Evolutionary conservation across 2,113 vertebrate genomes (phyloP), one percentile per base, ranked within the genome.

Genomic region (Nestor notabilis): DNA sequence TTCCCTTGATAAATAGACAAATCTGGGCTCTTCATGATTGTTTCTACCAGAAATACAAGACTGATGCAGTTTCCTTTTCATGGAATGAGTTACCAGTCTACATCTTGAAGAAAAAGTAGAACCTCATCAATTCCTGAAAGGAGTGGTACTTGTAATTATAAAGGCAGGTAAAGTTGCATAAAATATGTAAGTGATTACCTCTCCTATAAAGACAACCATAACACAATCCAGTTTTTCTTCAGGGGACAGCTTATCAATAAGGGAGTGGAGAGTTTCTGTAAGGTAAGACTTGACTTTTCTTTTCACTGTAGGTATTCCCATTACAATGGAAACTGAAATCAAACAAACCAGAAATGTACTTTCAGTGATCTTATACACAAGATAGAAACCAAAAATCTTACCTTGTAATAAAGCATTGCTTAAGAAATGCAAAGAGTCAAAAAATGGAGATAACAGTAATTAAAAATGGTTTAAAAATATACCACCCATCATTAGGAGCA

Each of bases 231-330:
- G 97, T 91, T 99, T 99, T 98, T 99, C 99, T 97, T 99, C 99
- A 19, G 99, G 98, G 37, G 99, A 99, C 81, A 99, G 97, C 92
- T 99, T 99, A 98, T 99, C 99, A 95, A 99, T 99, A 91, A 99
- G 98, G 4, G 99, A 99, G 92, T 98, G 99, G 72, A 99, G 98
- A 25, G 99, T 99, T 98, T 99, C 99, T 63, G 98, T 98, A 97
- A 99, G 98, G 96, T 99, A 99, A 52, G 99, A 99, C 98, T 99
- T 99, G 94, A 99, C 99, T 98, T 99, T 99, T 94, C 99, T 98
- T 98, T 99, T 99, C 97, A 99, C 99, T 23, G 99, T 99, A 88
- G 99, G 99, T 97, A 99, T 99, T 89, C 99, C 99, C 99, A 99
- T 99, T 93, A 99, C 99, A 98, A 99, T 99, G 96, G 99, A 99